phyloP scores from a whole-genome alignment of 2,888 invertebrate genomes.

The Phoenoteleia sp. region DNA sequence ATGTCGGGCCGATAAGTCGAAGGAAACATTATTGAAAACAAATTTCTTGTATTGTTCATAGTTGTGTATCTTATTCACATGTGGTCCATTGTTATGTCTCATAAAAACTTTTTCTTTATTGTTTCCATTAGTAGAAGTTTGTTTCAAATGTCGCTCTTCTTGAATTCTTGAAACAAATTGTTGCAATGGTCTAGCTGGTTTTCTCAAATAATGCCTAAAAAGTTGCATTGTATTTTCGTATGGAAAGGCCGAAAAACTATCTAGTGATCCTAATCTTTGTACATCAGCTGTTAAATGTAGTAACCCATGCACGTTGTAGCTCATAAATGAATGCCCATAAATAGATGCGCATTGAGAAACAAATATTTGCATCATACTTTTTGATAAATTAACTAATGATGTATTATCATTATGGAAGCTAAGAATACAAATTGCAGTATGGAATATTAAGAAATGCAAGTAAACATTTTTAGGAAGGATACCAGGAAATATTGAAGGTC shows the following conservation, averaged over 20 bases:
- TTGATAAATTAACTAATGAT: neutral
- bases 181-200: slow-evolving; percentile 43
- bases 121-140: neutral
- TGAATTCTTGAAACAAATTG: slow-evolving; percentile 12
- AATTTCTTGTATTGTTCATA: slow-evolving; percentile 20
- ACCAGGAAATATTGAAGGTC: slow-evolving; percentile 74
- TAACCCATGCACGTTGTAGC: slow-evolving; percentile 61
- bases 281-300: slow-evolving; percentile 60
- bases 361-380: slow-evolving; percentile 29
- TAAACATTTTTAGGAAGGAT: slow-evolving; percentile 67
- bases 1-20: neutral
- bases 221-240: slow-evolving; percentile 61
- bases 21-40: neutral
- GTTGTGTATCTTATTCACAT: neutral
- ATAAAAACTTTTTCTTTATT: neutral
- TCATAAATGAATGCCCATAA: slow-evolving; percentile 46
- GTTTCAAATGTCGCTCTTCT: slow-evolving; percentile 4
- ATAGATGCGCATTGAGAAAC: slow-evolving; percentile 10
- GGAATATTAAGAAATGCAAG: slow-evolving; percentile 74
- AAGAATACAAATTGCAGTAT: slow-evolving; percentile 54
- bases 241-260: slow-evolving; percentile 60
- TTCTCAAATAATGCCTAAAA: slow-evolving; percentile 33
- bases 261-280: slow-evolving; percentile 44
- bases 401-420: neutral
- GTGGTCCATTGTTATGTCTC: slow-evolving; percentile 13